A percentile compares a stretch with the other conserved stretches of the same genome.
These are phyloP conservation scores for Diarsia brunnea DNA, from an alignment of 2,888 invertebrate species.

Conservation along the genomic window DNA sequence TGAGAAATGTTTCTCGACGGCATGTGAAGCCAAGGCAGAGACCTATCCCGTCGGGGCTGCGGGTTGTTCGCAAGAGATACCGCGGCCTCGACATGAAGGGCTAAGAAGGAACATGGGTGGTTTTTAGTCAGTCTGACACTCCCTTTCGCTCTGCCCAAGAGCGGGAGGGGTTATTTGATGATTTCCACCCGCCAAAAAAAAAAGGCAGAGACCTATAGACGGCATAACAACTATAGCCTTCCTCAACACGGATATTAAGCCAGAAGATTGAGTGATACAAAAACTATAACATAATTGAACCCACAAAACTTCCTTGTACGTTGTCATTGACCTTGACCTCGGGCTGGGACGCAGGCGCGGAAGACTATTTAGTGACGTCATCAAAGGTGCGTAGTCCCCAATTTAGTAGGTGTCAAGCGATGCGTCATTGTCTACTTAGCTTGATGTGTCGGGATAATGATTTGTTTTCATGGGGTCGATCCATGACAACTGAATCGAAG, in stretches of 20 bases:
- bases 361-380: constrained; percentile 59
- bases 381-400: constrained; percentile 31
- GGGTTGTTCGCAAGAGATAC: too few species aligned
- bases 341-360: constrained; percentile 53
- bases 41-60: too few species aligned
- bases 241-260: constrained; percentile 30
- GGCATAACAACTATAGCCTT: too few species aligned
- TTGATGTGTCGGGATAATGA: constrained; percentile 37
- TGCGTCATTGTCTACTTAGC: constrained; percentile 26
- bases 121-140: too few species aligned
- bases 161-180: too few species aligned
- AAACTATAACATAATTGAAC: constrained; percentile 40
- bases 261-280: constrained; percentile 13
- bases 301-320: constrained; percentile 33
- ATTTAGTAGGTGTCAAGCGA: constrained; percentile 28
- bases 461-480: constrained; percentile 41
- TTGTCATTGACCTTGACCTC: constrained; percentile 53
- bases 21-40: too few species aligned
- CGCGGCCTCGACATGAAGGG: too few species aligned
- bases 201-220: too few species aligned
- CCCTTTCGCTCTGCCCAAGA: too few species aligned
- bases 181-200: too few species aligned
- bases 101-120: too few species aligned
- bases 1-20: too few species aligned
- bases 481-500: constrained; percentile 20